Conservation (phyloP, 2,888 invertebrate species). For the Noctua pronuba region DNA sequence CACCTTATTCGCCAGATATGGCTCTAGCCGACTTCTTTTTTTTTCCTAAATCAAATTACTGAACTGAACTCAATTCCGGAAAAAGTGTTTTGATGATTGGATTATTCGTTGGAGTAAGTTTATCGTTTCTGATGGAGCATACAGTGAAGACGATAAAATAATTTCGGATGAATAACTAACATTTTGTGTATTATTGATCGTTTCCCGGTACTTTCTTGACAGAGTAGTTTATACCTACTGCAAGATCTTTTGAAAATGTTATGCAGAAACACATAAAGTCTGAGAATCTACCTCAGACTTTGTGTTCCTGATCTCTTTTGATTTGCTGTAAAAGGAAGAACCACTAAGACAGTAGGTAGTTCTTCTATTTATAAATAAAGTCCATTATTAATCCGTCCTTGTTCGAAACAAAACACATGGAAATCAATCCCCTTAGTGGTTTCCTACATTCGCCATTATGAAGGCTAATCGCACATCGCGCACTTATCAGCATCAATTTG, state of each 20-base stretch:
- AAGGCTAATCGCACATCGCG: conserved; percentile 21
- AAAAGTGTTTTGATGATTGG: too few relatives aligned
- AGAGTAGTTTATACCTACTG: background rate
- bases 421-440: conserved; percentile 17
- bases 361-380: conserved; percentile 19
- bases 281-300: background rate
- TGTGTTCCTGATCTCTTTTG: background rate
- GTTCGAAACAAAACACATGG: conserved; percentile 2
- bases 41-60: too few relatives aligned
- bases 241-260: background rate
- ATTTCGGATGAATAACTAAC: too few relatives aligned
- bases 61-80: too few relatives aligned
- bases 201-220: too few relatives aligned
- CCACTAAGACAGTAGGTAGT: background rate
- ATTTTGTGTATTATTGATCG: too few relatives aligned
- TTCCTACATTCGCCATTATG: conserved; percentile 22
- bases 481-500: conserved; percentile 29
- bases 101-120: too few relatives aligned
- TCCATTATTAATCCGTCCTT: conserved; percentile 14
- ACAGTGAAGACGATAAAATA: too few relatives aligned
- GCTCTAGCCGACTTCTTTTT: too few relatives aligned
- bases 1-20: too few relatives aligned
- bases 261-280: background rate
- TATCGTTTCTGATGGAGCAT: too few relatives aligned
- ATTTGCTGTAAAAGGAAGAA: conserved; percentile 6